These are phyloP conservation scores for Anagrus nilaparvatae DNA, from an alignment of 1,140 invertebrate species.

Conservation along the genomic window DNA sequence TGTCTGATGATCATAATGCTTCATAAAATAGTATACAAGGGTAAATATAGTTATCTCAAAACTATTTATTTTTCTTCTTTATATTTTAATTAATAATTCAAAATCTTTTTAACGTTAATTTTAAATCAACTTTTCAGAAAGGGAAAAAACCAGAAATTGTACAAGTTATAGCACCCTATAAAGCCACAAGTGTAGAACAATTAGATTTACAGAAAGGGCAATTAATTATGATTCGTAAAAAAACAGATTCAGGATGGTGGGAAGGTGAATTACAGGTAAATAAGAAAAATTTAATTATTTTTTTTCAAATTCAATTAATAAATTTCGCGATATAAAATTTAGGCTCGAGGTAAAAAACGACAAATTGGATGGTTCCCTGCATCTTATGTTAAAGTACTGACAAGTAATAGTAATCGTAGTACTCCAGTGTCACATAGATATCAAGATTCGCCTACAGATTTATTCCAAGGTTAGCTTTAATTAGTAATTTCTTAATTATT, in stretches of 20 bases:
- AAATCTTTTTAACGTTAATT: slow-evolving; percentile 4
- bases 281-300: slow-evolving; percentile 1
- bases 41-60: no score
- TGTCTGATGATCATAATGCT: slow-evolving; percentile 4
- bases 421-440: slow-evolving; percentile 60
- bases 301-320: slow-evolving; percentile 8
- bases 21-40: slow-evolving; percentile 18
- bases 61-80: slow-evolving; percentile 4
- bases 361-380: slow-evolving; percentile 97
- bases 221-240: slow-evolving; percentile 90
- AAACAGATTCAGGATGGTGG: slow-evolving; percentile 96
- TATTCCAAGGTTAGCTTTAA: slow-evolving; percentile 33
- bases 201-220: slow-evolving; percentile 85
- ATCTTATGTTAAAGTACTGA: slow-evolving; percentile 84
- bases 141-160: slow-evolving; percentile 80
- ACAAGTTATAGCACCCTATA: slow-evolving; percentile 78
- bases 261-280: slow-evolving; percentile 90
- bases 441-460: slow-evolving; percentile 42
- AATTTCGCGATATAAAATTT: slow-evolving; percentile 3
- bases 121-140: slow-evolving; percentile 24
- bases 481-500: no score
- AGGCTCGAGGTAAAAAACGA: slow-evolving; percentile 86
- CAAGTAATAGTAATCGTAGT: slow-evolving; percentile 57
- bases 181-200: slow-evolving; percentile 82
- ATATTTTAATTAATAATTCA: slow-evolving; percentile 5